Base-by-base conservation (phyloP, 2,888 invertebrate species). In the Agrotis segetum region DNA sequence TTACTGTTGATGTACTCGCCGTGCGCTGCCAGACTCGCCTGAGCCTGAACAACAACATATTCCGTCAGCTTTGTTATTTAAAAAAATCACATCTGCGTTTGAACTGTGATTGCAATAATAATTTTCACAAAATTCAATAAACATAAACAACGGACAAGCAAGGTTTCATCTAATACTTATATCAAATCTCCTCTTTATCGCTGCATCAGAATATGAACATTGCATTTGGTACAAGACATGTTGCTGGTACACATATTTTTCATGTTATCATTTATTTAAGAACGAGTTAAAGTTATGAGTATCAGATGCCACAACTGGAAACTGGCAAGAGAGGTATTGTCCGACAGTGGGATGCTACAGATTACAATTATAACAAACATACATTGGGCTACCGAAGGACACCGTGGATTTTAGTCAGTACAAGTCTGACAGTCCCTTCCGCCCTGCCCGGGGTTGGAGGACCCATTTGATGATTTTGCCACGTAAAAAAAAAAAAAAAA, bases 1-100 rank as follows among this genome's bases (percentile, higher is more conserved):
- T 97, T 97, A 83, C 95, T 94, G 85, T 94, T 93, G 58, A 97
- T 94, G 89, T 96, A 96, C 84, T 96, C 96, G 59, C 96, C 95
- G 90, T 97, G 97, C 75, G 93, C 94, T 6, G 92, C 88, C 74
- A 97, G 90, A 74, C 93, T 92, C 7, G 90, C 81, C 77, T 92
- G 92, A 17, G 96, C 95, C 97, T 97, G 82, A 34, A 11, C 62
- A 52, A 59, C 34, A 13, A 47, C 16, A 40, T 6, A 17, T 5
- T 16, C 6, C 19, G 9, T 11, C 3, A 52, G 14, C 19, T 2
- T 17, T n/a, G 6, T 71, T 53, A 7, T 17, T 17, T 13, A 13
- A 14, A 46, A 46, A 14, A 14, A 44, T 13, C 29, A 29, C 13
- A 17, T 13, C n/a, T 5, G 14, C 2, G 5, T 34, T 63, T 16